Conservation (phyloP, 2,888 invertebrate genomes). For the Atrina japonica region DNA sequence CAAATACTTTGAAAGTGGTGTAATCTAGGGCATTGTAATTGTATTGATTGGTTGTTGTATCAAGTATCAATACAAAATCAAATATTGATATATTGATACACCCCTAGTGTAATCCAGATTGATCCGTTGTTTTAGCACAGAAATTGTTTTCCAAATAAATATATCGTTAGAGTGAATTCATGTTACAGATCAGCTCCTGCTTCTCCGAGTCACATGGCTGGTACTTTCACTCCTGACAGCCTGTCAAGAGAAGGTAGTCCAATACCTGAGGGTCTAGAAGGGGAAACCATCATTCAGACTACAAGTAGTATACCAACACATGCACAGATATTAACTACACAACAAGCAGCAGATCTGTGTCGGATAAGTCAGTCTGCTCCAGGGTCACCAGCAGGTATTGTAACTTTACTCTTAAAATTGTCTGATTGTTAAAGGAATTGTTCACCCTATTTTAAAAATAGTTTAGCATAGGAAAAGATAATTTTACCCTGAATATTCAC, state of each 20-base stretch:
- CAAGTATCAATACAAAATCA: too few species aligned
- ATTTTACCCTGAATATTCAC: background rate
- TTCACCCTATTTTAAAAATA: background rate
- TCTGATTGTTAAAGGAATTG: background rate
- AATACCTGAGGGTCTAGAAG: conserved; percentile 83
- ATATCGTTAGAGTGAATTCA: background rate
- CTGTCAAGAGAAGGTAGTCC: conserved; percentile 96
- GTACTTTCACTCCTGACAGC: conserved; percentile 91
- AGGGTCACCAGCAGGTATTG: conserved; percentile 82
- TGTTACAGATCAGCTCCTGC: conserved; percentile 92
- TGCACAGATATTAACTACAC: conserved; percentile 49
- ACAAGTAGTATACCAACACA: conserved; percentile 72
- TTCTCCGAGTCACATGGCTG: conserved; percentile 94
- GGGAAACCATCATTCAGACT: conserved; percentile 22
- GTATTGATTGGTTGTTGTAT: too few species aligned
- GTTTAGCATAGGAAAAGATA: background rate
- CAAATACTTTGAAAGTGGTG: too few species aligned
- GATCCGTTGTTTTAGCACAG: too few species aligned
- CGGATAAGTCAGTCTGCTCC: conserved; percentile 85
- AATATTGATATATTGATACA: too few species aligned
- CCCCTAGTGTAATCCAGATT: too few species aligned
- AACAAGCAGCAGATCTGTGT: conserved; percentile 66
- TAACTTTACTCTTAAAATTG: background rate
- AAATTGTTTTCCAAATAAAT: too few species aligned
- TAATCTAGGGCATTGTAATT: too few species aligned